Percentiles rank a stretch among this genome's conserved stretches.
Evolutionary conservation across 2,113 vertebrate species (phyloP).

Genomic region (Phyllostomus hastatus): DNA sequence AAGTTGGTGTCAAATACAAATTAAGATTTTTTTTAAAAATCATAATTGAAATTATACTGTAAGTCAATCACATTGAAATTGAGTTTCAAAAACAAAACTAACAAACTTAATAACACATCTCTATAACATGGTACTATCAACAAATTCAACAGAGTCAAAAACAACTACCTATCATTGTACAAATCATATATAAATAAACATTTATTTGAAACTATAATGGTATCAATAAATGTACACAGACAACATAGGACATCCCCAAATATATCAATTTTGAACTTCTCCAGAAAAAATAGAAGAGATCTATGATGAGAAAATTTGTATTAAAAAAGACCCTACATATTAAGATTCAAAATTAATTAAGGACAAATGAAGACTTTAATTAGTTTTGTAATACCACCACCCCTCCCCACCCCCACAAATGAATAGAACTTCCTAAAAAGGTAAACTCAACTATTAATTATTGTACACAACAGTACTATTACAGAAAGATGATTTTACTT

Average conservation of each 20-base stretch:
- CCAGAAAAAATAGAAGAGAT: not conserved
- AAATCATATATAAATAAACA: not conserved
- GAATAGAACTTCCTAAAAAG: not conserved
- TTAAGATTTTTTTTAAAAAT: not conserved
- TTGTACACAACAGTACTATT: not conserved
- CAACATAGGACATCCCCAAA: constrained; percentile 16
- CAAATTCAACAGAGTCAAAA: not conserved
- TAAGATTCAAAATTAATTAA: not conserved
- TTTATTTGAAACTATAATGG: constrained; percentile 33
- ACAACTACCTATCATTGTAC: not conserved
- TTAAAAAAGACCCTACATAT: not conserved
- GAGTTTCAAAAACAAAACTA: constrained; percentile 22
- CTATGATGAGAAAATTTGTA: not conserved
- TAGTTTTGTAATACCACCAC: not conserved
- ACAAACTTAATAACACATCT: not conserved
- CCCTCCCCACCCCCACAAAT: not conserved
- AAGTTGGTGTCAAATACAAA: not conserved
- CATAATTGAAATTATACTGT: not conserved
- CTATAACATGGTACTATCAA: not conserved
- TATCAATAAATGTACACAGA: not conserved
- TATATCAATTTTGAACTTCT: not conserved
- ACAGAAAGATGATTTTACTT: constrained; percentile 30
- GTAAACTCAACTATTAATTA: not conserved
- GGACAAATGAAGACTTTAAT: not conserved
- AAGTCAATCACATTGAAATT: constrained; percentile 28